Base-by-base conservation (phyloP, 2,113 vertebrate genomes). In the Lutjanus erythropterus region DNA sequence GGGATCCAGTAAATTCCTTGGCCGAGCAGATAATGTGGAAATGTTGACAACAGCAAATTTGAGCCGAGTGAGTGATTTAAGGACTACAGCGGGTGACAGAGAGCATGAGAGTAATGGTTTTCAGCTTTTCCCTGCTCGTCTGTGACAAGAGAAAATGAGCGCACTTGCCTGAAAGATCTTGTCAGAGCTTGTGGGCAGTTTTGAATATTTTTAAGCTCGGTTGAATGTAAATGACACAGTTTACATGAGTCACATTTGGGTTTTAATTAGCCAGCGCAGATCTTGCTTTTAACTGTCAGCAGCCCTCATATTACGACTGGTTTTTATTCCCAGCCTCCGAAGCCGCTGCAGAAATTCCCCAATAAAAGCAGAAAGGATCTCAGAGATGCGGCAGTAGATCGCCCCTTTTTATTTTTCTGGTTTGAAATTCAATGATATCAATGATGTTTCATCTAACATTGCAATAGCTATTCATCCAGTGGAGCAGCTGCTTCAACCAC, bases 31-130 rank as follows among this genome's bases (percentile, higher is more conserved):
- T 91, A 92, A 92, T 92, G 90, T 92, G 88, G 91, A 91, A 92
- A 91, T 84, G 90, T 93, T 89, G 92, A 91, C 92, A 92, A 91
- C 91, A 86, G 91, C 90, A 91, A 84, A 91, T 88, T 90, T 88
- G 75, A 87, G 85, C 72, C 41, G 61, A 92, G 75, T 88, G 89
- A 92, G 87, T 89, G 88, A 93, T 93, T 93, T 88, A 92, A 90
- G 81, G 64, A 86, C 81, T 82, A 39, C 83, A 90, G 65, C 59
- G 91, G 80, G 80, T 47, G 80, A 89, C 88, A 90, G 71, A 77
- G 70, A 9, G 49, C 47, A 47, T 6, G 87, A 91, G 81, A 90
- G 77, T 75, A 73, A 90, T 80, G 50, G 85, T 64, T 72, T 89
- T 91, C 85, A 75, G 81, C 86, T 69, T 85, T 85, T 83, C 77